phyloP scores from a whole-genome alignment of 2,888 invertebrate genomes.

The Cenopis cana region DNA sequence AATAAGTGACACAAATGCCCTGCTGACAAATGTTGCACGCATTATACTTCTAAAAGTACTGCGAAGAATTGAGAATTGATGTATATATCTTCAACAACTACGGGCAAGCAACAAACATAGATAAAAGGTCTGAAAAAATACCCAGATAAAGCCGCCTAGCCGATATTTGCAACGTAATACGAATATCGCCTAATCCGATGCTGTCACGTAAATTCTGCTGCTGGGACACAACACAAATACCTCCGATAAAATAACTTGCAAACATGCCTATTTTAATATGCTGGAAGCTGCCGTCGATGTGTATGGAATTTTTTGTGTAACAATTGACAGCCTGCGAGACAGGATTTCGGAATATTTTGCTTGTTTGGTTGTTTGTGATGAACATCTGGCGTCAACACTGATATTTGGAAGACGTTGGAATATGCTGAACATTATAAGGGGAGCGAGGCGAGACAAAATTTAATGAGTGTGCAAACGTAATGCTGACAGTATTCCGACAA shows the following conservation, averaged over 20 bases:
- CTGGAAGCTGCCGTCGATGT: conserved; percentile 2
- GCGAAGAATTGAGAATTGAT: too few relatives aligned
- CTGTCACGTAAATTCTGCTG: conserved; percentile 11
- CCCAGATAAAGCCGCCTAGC: neutral
- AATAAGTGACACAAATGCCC: too few relatives aligned
- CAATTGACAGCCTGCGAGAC: conserved; percentile 12
- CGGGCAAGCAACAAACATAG: neutral
- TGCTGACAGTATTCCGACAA: too few relatives aligned
- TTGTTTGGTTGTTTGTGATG: neutral
- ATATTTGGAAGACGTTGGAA: neutral
- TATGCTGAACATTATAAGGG: neutral
- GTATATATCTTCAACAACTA: too few relatives aligned
- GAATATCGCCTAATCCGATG: conserved; percentile 10
- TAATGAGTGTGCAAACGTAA: too few relatives aligned
- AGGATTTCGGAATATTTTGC: conserved; percentile 10
- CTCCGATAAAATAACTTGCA: conserved; percentile 15
- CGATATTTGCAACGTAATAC: conserved; percentile 1
- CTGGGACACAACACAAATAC: conserved; percentile 1
- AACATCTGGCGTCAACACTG: neutral
- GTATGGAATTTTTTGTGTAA: conserved; percentile 13
- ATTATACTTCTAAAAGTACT: too few relatives aligned
- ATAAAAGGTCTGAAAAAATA: neutral
- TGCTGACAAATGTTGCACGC: too few relatives aligned
- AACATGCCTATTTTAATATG: conserved; percentile 27
- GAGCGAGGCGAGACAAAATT: too few relatives aligned